A percentile compares a stretch with the other conserved stretches of the same genome.
Evolutionary conservation across 2,113 vertebrate genomes (phyloP).

Genomic region (Notothenia rossii): DNA sequence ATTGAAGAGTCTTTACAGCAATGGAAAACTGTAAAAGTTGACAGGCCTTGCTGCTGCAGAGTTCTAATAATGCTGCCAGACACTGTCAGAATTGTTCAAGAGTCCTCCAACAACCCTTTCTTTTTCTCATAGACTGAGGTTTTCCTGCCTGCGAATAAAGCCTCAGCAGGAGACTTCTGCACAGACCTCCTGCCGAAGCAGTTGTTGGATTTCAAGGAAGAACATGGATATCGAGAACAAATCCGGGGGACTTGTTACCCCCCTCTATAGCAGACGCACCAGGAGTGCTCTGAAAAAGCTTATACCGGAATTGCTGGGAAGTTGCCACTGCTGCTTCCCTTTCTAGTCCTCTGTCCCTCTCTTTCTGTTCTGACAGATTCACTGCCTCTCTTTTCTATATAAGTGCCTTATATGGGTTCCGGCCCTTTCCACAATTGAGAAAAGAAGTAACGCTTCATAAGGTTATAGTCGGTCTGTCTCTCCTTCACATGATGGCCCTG

Average conservation of each 20-base stretch:
- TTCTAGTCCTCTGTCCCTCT: slow-evolving; percentile 4
- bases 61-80: slow-evolving; percentile 63
- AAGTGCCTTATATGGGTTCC: slow-evolving; percentile 22
- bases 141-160: slow-evolving; percentile 61
- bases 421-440: not conserved
- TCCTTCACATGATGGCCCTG: slow-evolving; percentile 27
- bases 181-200: slow-evolving; percentile 56
- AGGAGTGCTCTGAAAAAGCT: slow-evolving; percentile 51
- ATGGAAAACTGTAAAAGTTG: slow-evolving; percentile 39
- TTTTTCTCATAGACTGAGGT: slow-evolving; percentile 52
- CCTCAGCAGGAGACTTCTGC: slow-evolving; percentile 49
- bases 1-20: slow-evolving; percentile 25
- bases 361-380: slow-evolving; percentile 11
- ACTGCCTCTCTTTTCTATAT: slow-evolving; percentile 24
- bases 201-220: slow-evolving; percentile 53
- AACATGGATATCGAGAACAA: slow-evolving; percentile 27
- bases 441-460: slow-evolving; percentile 40
- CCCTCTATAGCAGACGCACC: slow-evolving; percentile 25
- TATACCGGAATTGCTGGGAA: slow-evolving; percentile 40
- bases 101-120: slow-evolving; percentile 41
- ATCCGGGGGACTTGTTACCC: slow-evolving; percentile 39
- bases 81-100: slow-evolving; percentile 48
- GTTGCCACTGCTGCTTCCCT: slow-evolving; percentile 10
- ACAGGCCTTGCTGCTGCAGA: slow-evolving; percentile 26
- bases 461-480: slow-evolving; percentile 31